Evolutionary conservation across 37 sponge, comb jelly and placozoan genomes (phyloP).

Genomic region (Eunapius fragilis): DNA sequence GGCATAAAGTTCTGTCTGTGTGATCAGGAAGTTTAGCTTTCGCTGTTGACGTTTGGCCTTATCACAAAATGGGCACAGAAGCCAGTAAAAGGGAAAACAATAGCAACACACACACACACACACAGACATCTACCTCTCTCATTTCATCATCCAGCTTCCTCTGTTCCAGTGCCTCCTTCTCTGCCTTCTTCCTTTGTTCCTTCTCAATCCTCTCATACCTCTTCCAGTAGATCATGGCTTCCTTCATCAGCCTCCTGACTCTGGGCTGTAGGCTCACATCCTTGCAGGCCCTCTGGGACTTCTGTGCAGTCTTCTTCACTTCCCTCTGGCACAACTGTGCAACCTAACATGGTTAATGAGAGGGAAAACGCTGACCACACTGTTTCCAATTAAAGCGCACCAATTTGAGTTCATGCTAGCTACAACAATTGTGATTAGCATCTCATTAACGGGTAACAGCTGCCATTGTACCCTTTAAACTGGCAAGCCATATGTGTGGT

Average conservation of each 20-base stretch:
- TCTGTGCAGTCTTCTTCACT: conserved; percentile 47
- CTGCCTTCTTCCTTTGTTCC: conserved; percentile 86
- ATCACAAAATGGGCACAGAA: neutral
- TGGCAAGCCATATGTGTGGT: neutral
- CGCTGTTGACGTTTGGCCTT: conserved; percentile 90
- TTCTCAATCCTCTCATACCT: conserved; percentile 90
- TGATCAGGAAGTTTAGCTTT: conserved; percentile 95
- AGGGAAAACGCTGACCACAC: neutral
- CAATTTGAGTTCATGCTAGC: neutral
- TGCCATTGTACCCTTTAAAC: neutral
- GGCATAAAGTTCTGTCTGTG: conserved; percentile 97
- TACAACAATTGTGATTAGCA: neutral
- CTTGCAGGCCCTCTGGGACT: conserved; percentile 71
- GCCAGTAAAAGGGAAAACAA: neutral
- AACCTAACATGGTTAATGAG: conserved; percentile 27
- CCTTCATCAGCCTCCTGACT: conserved; percentile 75
- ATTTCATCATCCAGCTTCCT: conserved; percentile 81
- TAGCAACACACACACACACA: neutral
- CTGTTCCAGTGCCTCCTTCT: conserved; percentile 93
- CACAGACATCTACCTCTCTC: conserved; percentile 65
- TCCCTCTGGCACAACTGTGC: conserved; percentile 90
- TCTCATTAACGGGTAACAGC: neutral
- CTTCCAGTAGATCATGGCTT: conserved; percentile 89
- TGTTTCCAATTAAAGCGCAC: neutral
- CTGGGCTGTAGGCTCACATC: conserved; percentile 69